These are phyloP conservation scores for Hycleus phaleratus DNA, from an alignment of 1,140 invertebrate species.

Conservation along the genomic window DNA sequence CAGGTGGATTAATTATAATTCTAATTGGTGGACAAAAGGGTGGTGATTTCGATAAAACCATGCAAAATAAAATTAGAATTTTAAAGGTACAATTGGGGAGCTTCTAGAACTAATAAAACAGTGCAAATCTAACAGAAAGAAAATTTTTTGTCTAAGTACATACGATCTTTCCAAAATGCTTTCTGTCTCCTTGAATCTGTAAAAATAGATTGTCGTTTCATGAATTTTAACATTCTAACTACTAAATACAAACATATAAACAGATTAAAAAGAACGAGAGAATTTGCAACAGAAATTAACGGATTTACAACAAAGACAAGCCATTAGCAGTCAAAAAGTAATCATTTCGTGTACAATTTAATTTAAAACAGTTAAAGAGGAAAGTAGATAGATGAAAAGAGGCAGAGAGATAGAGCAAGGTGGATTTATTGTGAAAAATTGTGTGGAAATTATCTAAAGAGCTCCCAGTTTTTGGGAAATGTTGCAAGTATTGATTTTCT, in stretches of 20 bases:
- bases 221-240: neutral
- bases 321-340: neutral
- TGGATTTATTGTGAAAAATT: no score
- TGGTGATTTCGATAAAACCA: neutral
- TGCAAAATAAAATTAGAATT: conserved; percentile 2
- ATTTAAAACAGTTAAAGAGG: neutral
- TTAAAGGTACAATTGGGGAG: no score
- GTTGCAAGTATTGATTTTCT: no score
- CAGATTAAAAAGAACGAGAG: neutral
- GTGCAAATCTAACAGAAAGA: conserved; percentile 12
- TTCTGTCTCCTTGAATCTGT: conserved; percentile 82
- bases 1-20: no score
- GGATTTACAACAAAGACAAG: neutral
- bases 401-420: no score
- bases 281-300: neutral
- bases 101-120: no score
- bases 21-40: neutral
- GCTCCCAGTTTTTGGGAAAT: no score
- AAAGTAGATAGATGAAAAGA: no score
- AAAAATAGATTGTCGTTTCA: conserved; percentile 45
- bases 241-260: conserved; percentile 2
- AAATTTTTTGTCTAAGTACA: conserved; percentile 50
- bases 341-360: neutral
- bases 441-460: no score
- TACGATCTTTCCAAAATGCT: conserved; percentile 78